These are phyloP conservation scores for Pomatostomus ruficeps DNA, from an alignment of 2,113 vertebrate species.

Conservation along the genomic window DNA sequence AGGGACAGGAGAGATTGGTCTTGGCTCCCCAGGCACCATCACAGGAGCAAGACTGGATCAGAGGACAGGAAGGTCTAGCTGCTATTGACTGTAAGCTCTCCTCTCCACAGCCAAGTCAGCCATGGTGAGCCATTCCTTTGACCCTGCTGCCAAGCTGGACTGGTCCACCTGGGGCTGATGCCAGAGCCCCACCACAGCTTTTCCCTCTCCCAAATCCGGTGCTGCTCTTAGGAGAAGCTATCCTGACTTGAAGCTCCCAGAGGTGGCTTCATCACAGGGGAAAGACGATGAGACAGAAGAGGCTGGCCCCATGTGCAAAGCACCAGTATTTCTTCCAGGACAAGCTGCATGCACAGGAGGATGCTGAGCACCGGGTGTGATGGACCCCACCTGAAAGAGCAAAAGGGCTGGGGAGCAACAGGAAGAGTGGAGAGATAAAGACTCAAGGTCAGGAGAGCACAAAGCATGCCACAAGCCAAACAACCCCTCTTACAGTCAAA, in stretches of 20 bases:
- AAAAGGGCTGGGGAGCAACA: neutral
- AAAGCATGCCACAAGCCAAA: neutral
- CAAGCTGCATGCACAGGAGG: neutral
- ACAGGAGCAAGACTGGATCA: neutral
- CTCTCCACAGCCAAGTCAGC: neutral
- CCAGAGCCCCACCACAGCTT: neutral
- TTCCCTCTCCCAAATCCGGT: neutral
- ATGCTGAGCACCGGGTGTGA: neutral
- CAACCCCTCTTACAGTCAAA: neutral
- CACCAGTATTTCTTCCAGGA: neutral
- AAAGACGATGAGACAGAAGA: neutral
- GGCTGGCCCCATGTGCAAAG: neutral
- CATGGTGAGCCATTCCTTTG: neutral
- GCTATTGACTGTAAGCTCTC: neutral
- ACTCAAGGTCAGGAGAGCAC: neutral
- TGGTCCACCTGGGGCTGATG: neutral
- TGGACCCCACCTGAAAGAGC: neutral
- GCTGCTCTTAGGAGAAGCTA: neutral
- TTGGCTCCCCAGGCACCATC: constrained; percentile 11
- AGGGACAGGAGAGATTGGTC: neutral
- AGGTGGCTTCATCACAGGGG: neutral
- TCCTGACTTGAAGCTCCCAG: neutral
- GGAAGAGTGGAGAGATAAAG: neutral
- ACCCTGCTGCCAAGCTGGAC: neutral
- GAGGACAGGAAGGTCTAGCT: neutral